These are phyloP conservation scores for Tuberolachnus salignus DNA, from an alignment of 2,888 invertebrate genomes.

Conservation along the genomic window DNA sequence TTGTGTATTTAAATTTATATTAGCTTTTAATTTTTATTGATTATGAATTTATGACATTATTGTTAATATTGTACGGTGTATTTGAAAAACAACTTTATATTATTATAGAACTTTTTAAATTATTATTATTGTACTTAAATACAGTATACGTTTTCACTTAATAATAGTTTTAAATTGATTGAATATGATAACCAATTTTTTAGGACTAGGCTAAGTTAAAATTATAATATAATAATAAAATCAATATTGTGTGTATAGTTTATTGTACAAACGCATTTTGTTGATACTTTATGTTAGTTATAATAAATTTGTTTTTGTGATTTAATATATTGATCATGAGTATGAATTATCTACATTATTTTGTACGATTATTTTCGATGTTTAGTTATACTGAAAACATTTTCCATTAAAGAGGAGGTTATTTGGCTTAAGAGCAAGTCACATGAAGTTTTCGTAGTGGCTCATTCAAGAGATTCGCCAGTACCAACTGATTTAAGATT, in stretches of 20 bases:
- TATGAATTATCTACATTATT: no score
- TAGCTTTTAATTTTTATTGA: constrained; percentile 35
- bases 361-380: neutral
- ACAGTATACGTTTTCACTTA: constrained; percentile 35
- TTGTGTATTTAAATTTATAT: constrained; percentile 26
- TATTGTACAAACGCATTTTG: constrained; percentile 41
- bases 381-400: neutral
- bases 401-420: no score
- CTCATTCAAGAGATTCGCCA: no score
- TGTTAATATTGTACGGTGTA: constrained; percentile 12
- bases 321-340: neutral
- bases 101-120: constrained; percentile 29
- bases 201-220: constrained; percentile 37
- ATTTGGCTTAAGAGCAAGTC: no score
- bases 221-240: constrained; percentile 15
- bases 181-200: constrained; percentile 18
- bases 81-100: constrained; percentile 13
- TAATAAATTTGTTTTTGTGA: constrained; percentile 48
- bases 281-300: constrained; percentile 49
- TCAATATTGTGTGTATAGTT: constrained; percentile 16
- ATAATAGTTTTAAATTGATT: constrained; percentile 15
- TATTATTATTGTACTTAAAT: constrained; percentile 44
- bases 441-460: no score
- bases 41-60: neutral
- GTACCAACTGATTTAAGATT: no score